phyloP scores from a whole-genome alignment of 2,888 invertebrate genomes.

The Coelogynopora nodosa region DNA sequence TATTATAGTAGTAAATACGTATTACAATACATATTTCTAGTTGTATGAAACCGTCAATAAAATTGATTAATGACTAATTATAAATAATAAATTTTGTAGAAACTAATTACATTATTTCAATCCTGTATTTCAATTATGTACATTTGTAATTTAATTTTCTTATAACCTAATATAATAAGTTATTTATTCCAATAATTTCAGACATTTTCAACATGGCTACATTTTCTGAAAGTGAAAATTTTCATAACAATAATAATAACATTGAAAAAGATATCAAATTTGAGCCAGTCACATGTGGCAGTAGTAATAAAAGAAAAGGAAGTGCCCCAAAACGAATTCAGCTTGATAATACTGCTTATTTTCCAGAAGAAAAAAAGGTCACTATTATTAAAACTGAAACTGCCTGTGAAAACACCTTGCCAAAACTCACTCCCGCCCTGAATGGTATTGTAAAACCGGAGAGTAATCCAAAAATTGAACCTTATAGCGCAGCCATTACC shows the following conservation, averaged over 20 bases:
- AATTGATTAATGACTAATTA: no score
- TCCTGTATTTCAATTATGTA: no score
- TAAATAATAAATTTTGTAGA: no score
- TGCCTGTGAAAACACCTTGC: background rate
- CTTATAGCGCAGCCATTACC: background rate
- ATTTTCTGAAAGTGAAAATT: background rate
- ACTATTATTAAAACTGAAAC: background rate
- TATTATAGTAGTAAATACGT: no score
- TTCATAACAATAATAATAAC: conserved; percentile 11
- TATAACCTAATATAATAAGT: no score
- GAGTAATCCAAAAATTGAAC: background rate
- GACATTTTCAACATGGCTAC: background rate
- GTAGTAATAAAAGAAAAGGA: background rate
- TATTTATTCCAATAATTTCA: no score
- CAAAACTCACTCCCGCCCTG: background rate
- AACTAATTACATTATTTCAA: no score
- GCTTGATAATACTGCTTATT: background rate
- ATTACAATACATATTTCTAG: no score
- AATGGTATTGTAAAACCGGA: background rate
- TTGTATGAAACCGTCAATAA: no score
- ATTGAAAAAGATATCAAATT: background rate
- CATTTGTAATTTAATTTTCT: no score
- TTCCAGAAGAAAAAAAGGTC: background rate
- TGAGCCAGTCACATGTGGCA: background rate
- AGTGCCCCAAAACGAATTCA: conserved; percentile 17